These are phyloP conservation scores for Axinella damicornis DNA, from an alignment of 37 sponge, comb jelly and placozoan species.

Conservation along the genomic window DNA sequence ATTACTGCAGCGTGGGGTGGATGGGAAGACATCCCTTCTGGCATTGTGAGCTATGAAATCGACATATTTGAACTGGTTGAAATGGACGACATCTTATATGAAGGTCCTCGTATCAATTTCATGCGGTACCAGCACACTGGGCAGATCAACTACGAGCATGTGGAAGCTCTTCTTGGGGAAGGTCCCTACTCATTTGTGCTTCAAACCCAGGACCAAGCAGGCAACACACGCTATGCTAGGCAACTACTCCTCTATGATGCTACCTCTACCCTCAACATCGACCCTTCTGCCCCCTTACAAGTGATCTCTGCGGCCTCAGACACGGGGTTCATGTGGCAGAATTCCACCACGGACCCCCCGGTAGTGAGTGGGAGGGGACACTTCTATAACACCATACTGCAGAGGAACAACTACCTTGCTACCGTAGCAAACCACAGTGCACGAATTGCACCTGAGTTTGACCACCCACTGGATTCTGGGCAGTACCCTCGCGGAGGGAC, in stretches of 20 bases:
- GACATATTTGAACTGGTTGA: slow-evolving; percentile 37
- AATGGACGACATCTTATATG: slow-evolving; percentile 3
- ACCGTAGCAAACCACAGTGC: slow-evolving; percentile 56
- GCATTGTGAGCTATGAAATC: slow-evolving; percentile 40
- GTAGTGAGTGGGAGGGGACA: slow-evolving; percentile 67
- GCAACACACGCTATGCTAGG: slow-evolving; percentile 59
- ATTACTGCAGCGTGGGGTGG: slow-evolving; percentile 74
- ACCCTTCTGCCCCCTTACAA: slow-evolving; percentile 40
- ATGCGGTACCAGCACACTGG: not conserved
- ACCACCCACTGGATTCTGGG: slow-evolving; percentile 63
- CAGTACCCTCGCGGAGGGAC: slow-evolving; percentile 66
- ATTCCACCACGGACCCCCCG: slow-evolving; percentile 39
- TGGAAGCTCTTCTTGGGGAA: slow-evolving; percentile 17
- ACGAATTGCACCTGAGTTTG: slow-evolving; percentile 47
- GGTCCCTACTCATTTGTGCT: slow-evolving; percentile 77
- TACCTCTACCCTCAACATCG: slow-evolving; percentile 47
- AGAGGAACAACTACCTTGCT: slow-evolving; percentile 54
- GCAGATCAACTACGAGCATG: slow-evolving; percentile 7
- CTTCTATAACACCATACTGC: slow-evolving; percentile 81
- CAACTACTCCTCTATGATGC: slow-evolving; percentile 65
- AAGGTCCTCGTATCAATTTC: not conserved
- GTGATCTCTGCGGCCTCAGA: slow-evolving; percentile 58
- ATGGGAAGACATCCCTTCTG: slow-evolving; percentile 68
- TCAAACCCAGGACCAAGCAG: slow-evolving; percentile 54
- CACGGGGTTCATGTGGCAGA: slow-evolving; percentile 67